Base-by-base conservation (phyloP, 2,888 invertebrate genomes). In the Tenthredo livida region DNA sequence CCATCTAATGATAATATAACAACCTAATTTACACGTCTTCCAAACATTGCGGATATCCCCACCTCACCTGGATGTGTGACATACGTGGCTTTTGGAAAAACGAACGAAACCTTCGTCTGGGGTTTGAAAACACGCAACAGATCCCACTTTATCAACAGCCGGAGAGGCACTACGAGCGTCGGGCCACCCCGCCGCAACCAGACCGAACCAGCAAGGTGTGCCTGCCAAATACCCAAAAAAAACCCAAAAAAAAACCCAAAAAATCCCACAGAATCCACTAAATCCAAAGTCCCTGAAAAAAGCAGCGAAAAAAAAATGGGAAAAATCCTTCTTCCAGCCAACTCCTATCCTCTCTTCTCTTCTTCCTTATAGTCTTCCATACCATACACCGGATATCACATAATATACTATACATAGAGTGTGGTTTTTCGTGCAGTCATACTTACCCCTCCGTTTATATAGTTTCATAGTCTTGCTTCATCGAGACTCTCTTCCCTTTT, bases 131-230 rank as follows among this genome's bases (percentile, higher is more conserved):
- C 83, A 83, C 83, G 83, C 25, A 70, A 93, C 94, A 95, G 95
- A 95, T 95, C 93, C 95, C 95, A 94, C 94, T 95, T 94, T 95
- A 95, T 94, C 95, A 95, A 94, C 95, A 95, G 94, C 94, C 94
- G 93, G 94, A 94, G 94, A 94, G 94, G 92, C 94, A 93, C 93
- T 93, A 93, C 93, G 93, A 93, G 93, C 92, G 93, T 90, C 92
- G 93, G 92, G 92, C 93, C 90, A 93, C 93, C 91, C 93, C 93
- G 92, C 92, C 93, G 92, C 92, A 93, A 93, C 93, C 93, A 92
- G 93, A 93, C 92, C 92, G 93, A 93, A 93, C 92, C 92, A 93
- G 93, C 93, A 93, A 93, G 93, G 93, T 93, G 93, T 93, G 93
- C 92, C 92, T 92, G 92, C 91, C 92, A 92, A 92, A 92, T 92